Evolutionary conservation across 2,113 vertebrate genomes (phyloP), one percentile per base, ranked within the genome.

Genomic region (Theristicus caerulescens): DNA sequence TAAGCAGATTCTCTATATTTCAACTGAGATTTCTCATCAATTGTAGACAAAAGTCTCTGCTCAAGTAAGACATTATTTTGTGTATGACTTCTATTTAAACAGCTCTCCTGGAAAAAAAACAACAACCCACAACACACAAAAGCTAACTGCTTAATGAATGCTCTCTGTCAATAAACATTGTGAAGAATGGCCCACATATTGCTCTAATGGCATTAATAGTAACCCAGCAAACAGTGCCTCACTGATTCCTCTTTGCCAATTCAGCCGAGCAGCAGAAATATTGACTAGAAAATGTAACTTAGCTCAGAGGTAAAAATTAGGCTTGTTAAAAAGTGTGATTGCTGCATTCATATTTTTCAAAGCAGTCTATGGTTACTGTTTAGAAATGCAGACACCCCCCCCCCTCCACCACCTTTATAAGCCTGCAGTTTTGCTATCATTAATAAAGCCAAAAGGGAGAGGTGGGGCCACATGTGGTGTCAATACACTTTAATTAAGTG

Each of bases 401-500:
- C 58, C 64, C 29, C 40, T 8, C 73, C 92, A 6, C 72, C 42
- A 69, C 69, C 70, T 93, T 86, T 94, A 94, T 10, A 54, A 77
- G 92, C 82, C 88, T 66, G 72, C 91, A 86, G 96, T 97, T 97
- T 95, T 89, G 95, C 96, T 96, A 94, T 95, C 95, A 97, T 96
- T 98, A 98, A 98, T 98, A 96, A 97, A 97, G 91, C 87, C 88
- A 94, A 92, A 97, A 97, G 51, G 77, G 93, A 95, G 97, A 97
- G 93, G 97, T 97, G 97, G 95, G 96, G 97, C 97, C 96, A 98
- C 98, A 99, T 98, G 98, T 99, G 98, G 98, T 98, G 98, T 98
- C 98, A 98, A 98, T 99, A 98, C 98, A 97, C 97, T 98, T 98
- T 98, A 99, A 99, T 99, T 99, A 98, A 98, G 97, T 98, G 98